Evolutionary conservation across 2,113 vertebrate genomes (phyloP), one percentile per base, ranked within the genome.

Genomic region (Procapra przewalskii): DNA sequence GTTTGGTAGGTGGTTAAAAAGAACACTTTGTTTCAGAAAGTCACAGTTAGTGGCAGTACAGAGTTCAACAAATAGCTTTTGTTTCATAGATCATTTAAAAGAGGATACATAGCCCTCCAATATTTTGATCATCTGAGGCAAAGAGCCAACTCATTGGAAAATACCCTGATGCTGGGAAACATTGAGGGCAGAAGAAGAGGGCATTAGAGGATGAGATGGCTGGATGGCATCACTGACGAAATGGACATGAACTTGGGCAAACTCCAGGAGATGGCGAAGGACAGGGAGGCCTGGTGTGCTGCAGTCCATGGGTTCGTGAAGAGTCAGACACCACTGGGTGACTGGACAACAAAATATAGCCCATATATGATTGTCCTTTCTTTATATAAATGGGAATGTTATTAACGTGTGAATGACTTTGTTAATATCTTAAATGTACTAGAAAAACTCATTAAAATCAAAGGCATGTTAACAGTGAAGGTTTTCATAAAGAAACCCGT

Each of bases 381-480:
- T 84, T 83, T 94, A 62, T 16, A 93, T 17, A 86, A 71, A 71
- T 6, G 16, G 40, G 23, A 45, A 96, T n/a, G 10, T 90, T 95
- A 64, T 57, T 88, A 85, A 96, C 25, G 57, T 31, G 3, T 17
- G 25, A 88, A 88, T 57, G n/a, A 97, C n/a, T 84, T 95, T 85
- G 55, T 57, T 86, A 59, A 43, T 71, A 80, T 87, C 91, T 93
- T 75, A 92, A 88, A 85, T 67, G 31, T 75, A 48, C 40, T 91
- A 59, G 15, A n/a, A 94, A 96, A 96, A 45, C 31, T 97, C 40
- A 67, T 57, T 84, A 81, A 81, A 81, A 19, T 77, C 43, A 87
- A 86, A 92, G 75, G 50, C 17, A 79, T 48, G 2, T 71, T 60
- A 96, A 71, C 10, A 86, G 59, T 36, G 43, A 95, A 60, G 64